phyloP scores from a whole-genome alignment of 2,113 vertebrate genomes.

The Ursus arctos region DNA sequence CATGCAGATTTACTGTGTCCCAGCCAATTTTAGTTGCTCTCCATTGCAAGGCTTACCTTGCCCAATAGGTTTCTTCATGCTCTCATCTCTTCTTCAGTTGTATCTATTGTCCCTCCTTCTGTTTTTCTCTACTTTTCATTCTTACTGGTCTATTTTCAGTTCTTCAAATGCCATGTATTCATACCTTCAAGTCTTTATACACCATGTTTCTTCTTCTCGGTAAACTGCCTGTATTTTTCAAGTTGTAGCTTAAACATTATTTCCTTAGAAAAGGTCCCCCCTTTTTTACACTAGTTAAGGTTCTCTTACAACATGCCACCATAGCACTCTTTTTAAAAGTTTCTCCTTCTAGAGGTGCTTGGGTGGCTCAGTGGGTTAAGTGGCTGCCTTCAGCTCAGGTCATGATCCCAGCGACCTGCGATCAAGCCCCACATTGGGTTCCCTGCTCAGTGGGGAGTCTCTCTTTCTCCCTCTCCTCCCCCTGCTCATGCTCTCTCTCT shows the following conservation, averaged over 20 bases:
- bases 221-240: neutral
- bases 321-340: neutral
- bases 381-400: too few species aligned
- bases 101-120: neutral
- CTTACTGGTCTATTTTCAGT: neutral
- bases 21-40: neutral
- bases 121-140: neutral
- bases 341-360: neutral
- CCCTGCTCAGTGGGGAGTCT: too few species aligned
- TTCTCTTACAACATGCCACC: neutral
- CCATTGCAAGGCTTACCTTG: neutral
- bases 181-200: neutral
- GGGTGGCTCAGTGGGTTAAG: too few species aligned
- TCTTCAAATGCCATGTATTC: neutral
- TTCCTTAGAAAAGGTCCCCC: neutral
- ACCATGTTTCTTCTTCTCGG: neutral
- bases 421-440: too few species aligned
- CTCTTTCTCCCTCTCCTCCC: too few species aligned
- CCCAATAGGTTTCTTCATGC: neutral
- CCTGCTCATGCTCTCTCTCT: too few species aligned
- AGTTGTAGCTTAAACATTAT: neutral
- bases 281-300: neutral
- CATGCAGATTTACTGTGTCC: neutral
- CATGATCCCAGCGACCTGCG: too few species aligned
- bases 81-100: neutral